Evolutionary conservation across 1,140 invertebrate genomes (phyloP).

Genomic region (Drosophila ambigua): DNA sequence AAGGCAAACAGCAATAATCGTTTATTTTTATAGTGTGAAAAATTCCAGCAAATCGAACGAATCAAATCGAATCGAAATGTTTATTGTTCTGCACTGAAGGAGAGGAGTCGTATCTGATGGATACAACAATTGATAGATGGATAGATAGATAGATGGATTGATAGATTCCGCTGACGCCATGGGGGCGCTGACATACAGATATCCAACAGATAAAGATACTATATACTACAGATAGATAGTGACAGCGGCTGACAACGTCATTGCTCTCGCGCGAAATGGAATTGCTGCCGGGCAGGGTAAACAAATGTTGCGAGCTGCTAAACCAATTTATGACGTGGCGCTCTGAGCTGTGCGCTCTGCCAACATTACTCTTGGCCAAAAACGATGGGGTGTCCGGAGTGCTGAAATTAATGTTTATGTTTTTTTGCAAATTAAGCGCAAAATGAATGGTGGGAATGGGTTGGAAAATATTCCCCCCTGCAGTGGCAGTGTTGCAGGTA

Average conservation of each 20-base stretch:
- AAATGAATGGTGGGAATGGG: conserved; percentile 14
- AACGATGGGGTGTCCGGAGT: conserved; percentile 21
- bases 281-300: conserved; percentile 3
- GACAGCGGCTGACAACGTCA: conserved; percentile 58
- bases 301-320: conserved; percentile 16
- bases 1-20: conserved; percentile 9
- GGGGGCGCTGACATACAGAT: no score
- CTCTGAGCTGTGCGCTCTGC: conserved; percentile 10
- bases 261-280: conserved; percentile 1
- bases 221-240: conserved; percentile 2
- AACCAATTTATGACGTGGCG: conserved; percentile 43
- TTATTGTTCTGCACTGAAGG: conserved; percentile 20
- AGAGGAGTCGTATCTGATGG: background rate
- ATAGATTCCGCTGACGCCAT: conserved; percentile 32
- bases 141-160: conserved; percentile 16
- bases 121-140: conserved; percentile 41
- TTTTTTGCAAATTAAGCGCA: conserved; percentile 29
- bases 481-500: conserved; percentile 16
- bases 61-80: conserved; percentile 8
- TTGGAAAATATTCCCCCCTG: conserved; percentile 16
- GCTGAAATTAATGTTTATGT: conserved; percentile 34
- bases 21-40: conserved; percentile 33
- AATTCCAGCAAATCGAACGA: conserved; percentile 42
- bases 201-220: no score
- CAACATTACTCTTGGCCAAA: conserved; percentile 24